Conservation (phyloP, 2,888 invertebrate species). For the Tolmerus cingulatus region DNA sequence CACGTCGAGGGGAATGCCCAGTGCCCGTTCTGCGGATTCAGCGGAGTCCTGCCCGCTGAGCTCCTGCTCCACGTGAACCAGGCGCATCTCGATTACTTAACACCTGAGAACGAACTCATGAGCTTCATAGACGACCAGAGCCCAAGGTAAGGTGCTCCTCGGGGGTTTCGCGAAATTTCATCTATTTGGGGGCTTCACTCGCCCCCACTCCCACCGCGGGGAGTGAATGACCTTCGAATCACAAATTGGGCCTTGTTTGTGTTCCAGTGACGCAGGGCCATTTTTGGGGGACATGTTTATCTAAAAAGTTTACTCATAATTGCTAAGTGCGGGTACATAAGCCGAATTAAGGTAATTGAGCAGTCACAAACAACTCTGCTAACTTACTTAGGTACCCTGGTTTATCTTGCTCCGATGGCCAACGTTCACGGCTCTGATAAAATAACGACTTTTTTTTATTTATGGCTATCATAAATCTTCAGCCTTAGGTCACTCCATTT, state of each 20-base stretch:
- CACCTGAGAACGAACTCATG: conserved; percentile 80
- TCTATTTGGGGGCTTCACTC: neutral
- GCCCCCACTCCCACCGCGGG: neutral
- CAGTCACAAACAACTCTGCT: neutral
- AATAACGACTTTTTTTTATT: too few relatives aligned
- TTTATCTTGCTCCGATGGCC: neutral
- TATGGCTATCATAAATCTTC: too few relatives aligned
- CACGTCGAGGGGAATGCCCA: conserved; percentile 81
- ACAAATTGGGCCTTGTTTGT: neutral
- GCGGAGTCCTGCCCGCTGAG: conserved; percentile 76
- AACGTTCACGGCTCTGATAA: too few relatives aligned
- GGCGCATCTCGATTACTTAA: conserved; percentile 83
- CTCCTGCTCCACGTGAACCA: conserved; percentile 82
- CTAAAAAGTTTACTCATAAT: neutral
- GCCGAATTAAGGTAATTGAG: neutral
- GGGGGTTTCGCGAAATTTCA: neutral
- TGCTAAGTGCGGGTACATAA: neutral
- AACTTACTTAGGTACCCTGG: neutral
- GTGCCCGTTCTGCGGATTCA: conserved; percentile 84
- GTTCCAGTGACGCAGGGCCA: neutral
- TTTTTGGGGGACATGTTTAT: neutral
- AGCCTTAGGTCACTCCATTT: too few relatives aligned
- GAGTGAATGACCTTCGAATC: neutral
- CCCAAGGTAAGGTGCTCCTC: conserved; percentile 63
- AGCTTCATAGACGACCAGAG: conserved; percentile 80